Base-by-base conservation (phyloP, 1,140 invertebrate genomes). In the Aphidius ervi region DNA sequence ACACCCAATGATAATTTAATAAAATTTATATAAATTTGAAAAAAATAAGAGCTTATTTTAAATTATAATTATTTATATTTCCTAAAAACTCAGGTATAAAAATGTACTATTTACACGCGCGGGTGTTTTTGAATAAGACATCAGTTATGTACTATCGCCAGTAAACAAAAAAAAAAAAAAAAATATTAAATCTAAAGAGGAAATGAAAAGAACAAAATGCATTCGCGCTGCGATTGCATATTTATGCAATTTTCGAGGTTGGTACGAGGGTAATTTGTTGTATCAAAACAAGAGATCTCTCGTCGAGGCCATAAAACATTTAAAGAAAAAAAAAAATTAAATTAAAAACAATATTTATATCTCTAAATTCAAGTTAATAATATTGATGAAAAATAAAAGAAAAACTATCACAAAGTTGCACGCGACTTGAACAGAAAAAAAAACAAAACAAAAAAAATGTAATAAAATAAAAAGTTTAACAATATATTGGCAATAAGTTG, bases 11-110 rank as follows among this genome's bases (percentile, higher is more conserved):
- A 70, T 63, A 57, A 59, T 60, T 62, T 59, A 65, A 58, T 60
- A 65, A n/a, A 8, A 59, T 54, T 53, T 58, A 31, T 52, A 5
- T 39, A 20, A 41, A 8, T 16, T 54, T 16, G 16, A 16, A 16
- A 16, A 16, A 16, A 16, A 16, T 16, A 16, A 16, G 16, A 16
- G 16, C 52, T 54, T 54, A 54, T 40, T 41, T 54, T 42, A 54
- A 41, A 47, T 5, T 47, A 66, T 58, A 64, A 64, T 59, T 66
- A 66, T 66, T 59, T 66, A 31, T 67, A 62, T 64, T 49, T 62
- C 59, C 52, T 64, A 66, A 10, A 61, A 64, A 66, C 62, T 66
- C 65, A 66, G 65, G 65, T 66, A 66, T 66, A 66, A 63, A 66
- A 66, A 56, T 63, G 58, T 50, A 60, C 59, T 66, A 66, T 66